Evolutionary conservation across 92 coral and sea anemone species (phyloP), one percentile per base, ranked within the genome.

Genomic region (Heteractis magnifica): DNA sequence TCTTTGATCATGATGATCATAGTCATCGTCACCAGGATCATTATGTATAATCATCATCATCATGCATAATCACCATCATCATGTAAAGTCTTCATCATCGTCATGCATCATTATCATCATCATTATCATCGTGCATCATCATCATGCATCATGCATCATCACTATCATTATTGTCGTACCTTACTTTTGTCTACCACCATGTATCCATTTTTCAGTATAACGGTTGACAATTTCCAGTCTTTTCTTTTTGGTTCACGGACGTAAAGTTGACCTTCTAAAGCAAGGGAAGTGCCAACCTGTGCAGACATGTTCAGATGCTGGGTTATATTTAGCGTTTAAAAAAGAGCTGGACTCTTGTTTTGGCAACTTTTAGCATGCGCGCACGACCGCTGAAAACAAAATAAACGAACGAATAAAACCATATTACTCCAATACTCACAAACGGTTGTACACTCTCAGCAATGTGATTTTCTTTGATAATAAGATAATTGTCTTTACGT

Each of bases 381-480:
- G 16, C 16, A 12, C 13, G 16, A 15, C 16, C 15, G 13, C 16
- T 58, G 64, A 58, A n/a, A 58, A 58, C 64, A 58, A 58, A 58
- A 58, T 11, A 58, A 58, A 58, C 15, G 64, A 58, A 58, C 15
- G 64, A 58, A 58, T 13, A 58, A 58, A n/a, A 3, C 5, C 64
- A 58, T 65, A 16, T 65, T 0, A 65, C 1, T 23, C 44, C 21
- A n/a, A 55, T 60, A 88, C 95, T 90, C 89, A 95, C 98, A 60
- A 90, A 86, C 52, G 94, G 93, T 23, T 92, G 89, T 16, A 92
- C 90, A 85, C 88, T 90, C 65, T 86, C 92, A 0, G 85, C 90
- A 75, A 95, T 84, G 85, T 94, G 93, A 84, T 95, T 95, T 79
- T 93, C 96, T 83, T 94, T 95, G 58, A 95, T 93, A 15, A 94